A percentile compares a stretch with the other conserved stretches of the same genome.
Conservation (phyloP, 2,797 vertebrate genomes). For the Carduelis carduelis region DNA sequence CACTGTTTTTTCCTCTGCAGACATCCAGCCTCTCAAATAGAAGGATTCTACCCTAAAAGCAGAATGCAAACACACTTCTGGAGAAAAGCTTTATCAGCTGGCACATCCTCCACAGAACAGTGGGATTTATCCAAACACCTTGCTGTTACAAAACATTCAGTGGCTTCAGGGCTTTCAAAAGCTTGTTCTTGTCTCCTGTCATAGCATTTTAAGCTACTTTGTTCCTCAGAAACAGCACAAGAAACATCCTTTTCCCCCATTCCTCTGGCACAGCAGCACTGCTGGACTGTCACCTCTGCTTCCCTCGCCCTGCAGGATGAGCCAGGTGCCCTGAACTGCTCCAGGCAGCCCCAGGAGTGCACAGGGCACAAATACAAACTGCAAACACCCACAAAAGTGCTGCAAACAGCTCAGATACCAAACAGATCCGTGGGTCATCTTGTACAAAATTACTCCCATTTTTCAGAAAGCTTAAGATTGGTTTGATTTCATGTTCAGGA, state of each 20-base stretch:
- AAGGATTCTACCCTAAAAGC: background rate
- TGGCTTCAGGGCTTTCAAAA: background rate
- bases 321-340: rapidly evolving
- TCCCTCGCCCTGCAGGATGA: background rate
- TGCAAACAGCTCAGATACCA: background rate
- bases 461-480: background rate
- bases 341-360: rapidly evolving
- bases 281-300: background rate
- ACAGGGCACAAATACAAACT: background rate
- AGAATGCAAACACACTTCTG: background rate
- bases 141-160: background rate
- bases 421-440: background rate
- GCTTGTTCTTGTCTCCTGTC: background rate
- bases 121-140: background rate
- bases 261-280: background rate
- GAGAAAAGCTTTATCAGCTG: background rate
- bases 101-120: background rate
- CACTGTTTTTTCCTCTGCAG: background rate
- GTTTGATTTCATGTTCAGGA: background rate
- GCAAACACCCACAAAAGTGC: background rate
- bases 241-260: background rate
- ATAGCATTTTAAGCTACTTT: background rate
- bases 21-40: background rate
- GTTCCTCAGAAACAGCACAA: background rate
- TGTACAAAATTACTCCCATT: background rate